Base-by-base conservation (phyloP, 2,797 vertebrate genomes). In the Peromyscus nudipes region DNA sequence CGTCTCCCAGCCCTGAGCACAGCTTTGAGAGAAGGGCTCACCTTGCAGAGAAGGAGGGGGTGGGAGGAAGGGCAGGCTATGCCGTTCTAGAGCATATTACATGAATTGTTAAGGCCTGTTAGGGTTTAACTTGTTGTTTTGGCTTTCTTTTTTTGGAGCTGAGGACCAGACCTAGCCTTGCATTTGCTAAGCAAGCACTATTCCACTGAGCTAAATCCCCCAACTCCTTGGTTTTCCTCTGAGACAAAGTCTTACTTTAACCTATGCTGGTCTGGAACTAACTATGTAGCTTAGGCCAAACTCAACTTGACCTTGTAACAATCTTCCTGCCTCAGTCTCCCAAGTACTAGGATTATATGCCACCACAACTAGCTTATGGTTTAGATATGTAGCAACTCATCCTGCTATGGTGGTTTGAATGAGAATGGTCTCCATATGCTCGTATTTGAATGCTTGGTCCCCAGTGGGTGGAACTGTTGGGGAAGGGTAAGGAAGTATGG, bases 1-100 rank as follows among this genome's bases (percentile, higher is more conserved):
- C 6, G 27, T 8, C 23, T 40, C n/a, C 7, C 55, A 82, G 55
- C 80, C 80, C n/a, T 27, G n/a, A 82, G 14, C n/a, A 40, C 80
- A 29, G n/a, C 12, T 95, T 92, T 92, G 80, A 73, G 85, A 87
- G 88, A 94, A 77, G 89, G n/a, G 46, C 77, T 94, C 29, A 65
- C 43, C 46, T 27, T 40, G 67, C 37, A 43, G 81, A 69, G 37
- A 52, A 21, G 62, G 57, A 64, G 76, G 23, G 57, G 55, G 34
- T 52, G 14, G 40, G 21, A 12, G 23, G n/a, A 76, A 65, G 11
- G 37, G 55, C 81, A 79, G 85, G 75, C 31, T 55, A 34, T 12
- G 4, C 9, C 29, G 0, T 80, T 93, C 31, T 84, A 49, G 60
- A 62, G 57, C 19, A 57, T 49, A 16, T 75, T 89, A 37, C 27